Base-by-base conservation (phyloP, 2,888 invertebrate species). In the Apeira syringaria region DNA sequence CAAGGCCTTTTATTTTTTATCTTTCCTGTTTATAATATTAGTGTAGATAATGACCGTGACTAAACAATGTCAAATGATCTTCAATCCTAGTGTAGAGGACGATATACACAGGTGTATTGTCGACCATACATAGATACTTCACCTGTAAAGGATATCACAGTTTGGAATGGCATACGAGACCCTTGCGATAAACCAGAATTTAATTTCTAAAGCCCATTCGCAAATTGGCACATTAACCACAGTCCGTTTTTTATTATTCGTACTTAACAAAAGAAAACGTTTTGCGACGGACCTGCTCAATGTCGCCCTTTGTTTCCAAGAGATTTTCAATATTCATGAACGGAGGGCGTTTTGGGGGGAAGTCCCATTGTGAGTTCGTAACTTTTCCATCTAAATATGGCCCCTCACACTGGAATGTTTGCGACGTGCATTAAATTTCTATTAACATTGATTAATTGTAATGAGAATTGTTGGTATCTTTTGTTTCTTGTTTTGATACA, bases 281-380 rank as follows among this genome's bases (percentile, higher is more conserved):
- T 33, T 29, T 30, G 30, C 41, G 6, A 5, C 24, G 9, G 28
- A 35, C 28, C 32, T 22, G 25, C 5, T 22, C 7, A 22, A 36
- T 35, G 32, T 38, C 42, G 36, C 9, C 13, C 38, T 47, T 50
- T 47, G 47, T 44, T 40, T 42, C 26, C 41, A 45, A 37, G 36
- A 30, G 39, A 4, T 15, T 26, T 47, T 47, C 36, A 44, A 45
- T 47, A 51, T 51, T 51, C 47, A 51, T 51, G 51, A 35, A 30
- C 18, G 18, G 5, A 39, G 32, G 8, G 9, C 25, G 20, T 2
- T 2, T 2, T 11, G 7, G 1, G 4, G 8, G 26, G 26, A 7
- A 2, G 13, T 11, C 37, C 37, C 40, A 41, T 41, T 41, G 13
- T 26, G 38, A 42, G 17, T 33, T 47, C 32, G 27, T 28, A 32